A percentile compares a stretch with the other conserved stretches of the same genome.
Evolutionary conservation across 2,888 invertebrate genomes (phyloP).

Genomic region (Hymenopus coronatus): DNA sequence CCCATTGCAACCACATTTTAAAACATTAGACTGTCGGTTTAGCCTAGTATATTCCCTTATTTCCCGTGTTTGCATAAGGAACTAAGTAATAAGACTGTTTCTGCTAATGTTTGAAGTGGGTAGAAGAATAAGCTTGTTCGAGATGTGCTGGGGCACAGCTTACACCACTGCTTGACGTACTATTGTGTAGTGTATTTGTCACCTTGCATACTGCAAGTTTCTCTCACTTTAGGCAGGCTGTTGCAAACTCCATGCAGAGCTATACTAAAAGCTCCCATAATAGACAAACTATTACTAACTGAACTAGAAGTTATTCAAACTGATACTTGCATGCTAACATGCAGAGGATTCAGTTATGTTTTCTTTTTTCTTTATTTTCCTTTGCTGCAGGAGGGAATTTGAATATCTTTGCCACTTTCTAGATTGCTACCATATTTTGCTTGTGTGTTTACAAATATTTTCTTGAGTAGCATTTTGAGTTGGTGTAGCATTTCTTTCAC

Average conservation of each 20-base stretch:
- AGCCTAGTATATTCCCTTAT: no score
- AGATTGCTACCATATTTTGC: background rate
- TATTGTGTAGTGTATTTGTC: background rate
- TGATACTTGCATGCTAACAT: slow-evolving; percentile 14
- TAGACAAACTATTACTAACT: slow-evolving; percentile 15
- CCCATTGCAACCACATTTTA: no score
- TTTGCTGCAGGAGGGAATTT: background rate
- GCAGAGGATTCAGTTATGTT: background rate
- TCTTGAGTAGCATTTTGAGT: background rate
- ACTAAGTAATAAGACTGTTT: no score
- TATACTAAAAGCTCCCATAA: slow-evolving; percentile 2
- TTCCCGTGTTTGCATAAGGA: no score
- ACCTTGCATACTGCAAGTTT: background rate
- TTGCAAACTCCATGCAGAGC: slow-evolving; percentile 2
- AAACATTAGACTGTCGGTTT: no score
- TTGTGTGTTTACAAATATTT: background rate
- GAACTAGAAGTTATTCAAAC: background rate
- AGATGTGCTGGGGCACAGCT: background rate
- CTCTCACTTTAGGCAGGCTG: background rate
- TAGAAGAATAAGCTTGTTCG: no score
- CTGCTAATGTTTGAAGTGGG: no score
- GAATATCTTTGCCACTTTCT: background rate
- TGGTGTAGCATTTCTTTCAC: background rate
- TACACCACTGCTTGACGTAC: background rate
- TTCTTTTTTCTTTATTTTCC: background rate